Percentiles rank a stretch among this genome's conserved stretches.
phyloP scores from a whole-genome alignment of 1,140 invertebrate genomes.

The Drosophila bifasciata region DNA sequence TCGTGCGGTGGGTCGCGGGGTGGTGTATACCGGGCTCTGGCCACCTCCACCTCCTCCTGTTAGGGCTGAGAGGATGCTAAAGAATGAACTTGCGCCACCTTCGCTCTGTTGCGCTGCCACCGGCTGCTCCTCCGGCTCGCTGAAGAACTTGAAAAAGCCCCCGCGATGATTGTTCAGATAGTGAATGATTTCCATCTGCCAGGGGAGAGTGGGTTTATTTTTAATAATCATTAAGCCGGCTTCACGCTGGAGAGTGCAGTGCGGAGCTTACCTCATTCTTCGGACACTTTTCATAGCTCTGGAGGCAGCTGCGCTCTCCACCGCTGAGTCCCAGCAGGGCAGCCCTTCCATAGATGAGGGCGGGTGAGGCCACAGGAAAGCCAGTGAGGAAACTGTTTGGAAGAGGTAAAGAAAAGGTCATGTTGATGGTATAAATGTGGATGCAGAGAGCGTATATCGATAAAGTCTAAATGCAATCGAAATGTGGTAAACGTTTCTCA shows the following conservation, averaged over 20 bases:
- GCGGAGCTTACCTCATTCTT: conserved; percentile 85
- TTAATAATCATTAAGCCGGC: background rate
- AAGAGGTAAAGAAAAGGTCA: background rate
- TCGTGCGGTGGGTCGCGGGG: conserved; percentile 29
- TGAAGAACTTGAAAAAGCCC: conserved; percentile 92
- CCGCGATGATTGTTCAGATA: conserved; percentile 94
- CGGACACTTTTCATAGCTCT: conserved; percentile 90
- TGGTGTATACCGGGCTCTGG: conserved; percentile 40
- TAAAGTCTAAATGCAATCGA: background rate
- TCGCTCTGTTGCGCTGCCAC: conserved; percentile 38
- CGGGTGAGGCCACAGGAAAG: conserved; percentile 85
- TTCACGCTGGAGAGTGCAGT: too few relatives aligned
- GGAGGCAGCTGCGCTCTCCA: conserved; percentile 86
- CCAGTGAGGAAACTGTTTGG: conserved; percentile 84
- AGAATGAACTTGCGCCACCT: conserved; percentile 57
- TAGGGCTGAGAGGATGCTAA: conserved; percentile 73
- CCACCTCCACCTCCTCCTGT: conserved; percentile 60
- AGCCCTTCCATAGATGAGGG: conserved; percentile 89
- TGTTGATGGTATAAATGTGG: background rate
- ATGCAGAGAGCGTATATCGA: background rate
- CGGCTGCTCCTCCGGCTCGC: conserved; percentile 82
- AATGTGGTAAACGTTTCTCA: too few relatives aligned
- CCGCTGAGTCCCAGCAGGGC: conserved; percentile 89
- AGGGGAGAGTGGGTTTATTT: background rate
- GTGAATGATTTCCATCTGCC: conserved; percentile 87